Evolutionary conservation across 1,140 invertebrate genomes (phyloP).

Genomic region (Macrocentrus cingulum): DNA sequence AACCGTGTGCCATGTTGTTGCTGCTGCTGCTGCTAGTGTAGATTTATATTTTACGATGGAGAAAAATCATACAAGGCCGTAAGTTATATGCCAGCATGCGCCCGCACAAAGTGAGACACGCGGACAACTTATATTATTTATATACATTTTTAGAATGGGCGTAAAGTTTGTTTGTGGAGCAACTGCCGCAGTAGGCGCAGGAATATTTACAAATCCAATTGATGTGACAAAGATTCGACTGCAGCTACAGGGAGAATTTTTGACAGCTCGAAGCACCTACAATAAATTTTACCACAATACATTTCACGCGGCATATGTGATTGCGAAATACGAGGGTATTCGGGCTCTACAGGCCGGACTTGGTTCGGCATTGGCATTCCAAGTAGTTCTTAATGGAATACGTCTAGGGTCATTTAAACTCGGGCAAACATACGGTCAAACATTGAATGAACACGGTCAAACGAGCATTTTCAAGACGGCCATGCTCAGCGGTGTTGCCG

Average conservation of each 20-base stretch:
- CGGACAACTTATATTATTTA: not conserved
- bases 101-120: no score
- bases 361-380: slow-evolving; percentile 76
- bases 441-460: slow-evolving; percentile 70
- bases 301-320: slow-evolving; percentile 68
- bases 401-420: slow-evolving; percentile 76
- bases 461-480: slow-evolving; percentile 69
- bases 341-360: slow-evolving; percentile 87
- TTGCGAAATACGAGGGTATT: slow-evolving; percentile 68
- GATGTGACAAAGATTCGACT: slow-evolving; percentile 92
- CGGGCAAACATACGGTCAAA: slow-evolving; percentile 71
- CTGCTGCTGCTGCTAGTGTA: no score
- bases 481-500: slow-evolving; percentile 71
- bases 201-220: slow-evolving; percentile 72
- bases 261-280: slow-evolving; percentile 70
- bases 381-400: slow-evolving; percentile 71
- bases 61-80: no score
- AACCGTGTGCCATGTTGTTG: no score
- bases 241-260: slow-evolving; percentile 88
- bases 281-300: slow-evolving; percentile 66
- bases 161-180: slow-evolving; percentile 67
- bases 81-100: no score
- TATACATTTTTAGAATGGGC: slow-evolving; percentile 35
- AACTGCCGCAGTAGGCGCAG: slow-evolving; percentile 65
- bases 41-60: no score